Evolutionary conservation across 2,113 vertebrate genomes (phyloP).

Genomic region (Reinhardtius hippoglossoides): DNA sequence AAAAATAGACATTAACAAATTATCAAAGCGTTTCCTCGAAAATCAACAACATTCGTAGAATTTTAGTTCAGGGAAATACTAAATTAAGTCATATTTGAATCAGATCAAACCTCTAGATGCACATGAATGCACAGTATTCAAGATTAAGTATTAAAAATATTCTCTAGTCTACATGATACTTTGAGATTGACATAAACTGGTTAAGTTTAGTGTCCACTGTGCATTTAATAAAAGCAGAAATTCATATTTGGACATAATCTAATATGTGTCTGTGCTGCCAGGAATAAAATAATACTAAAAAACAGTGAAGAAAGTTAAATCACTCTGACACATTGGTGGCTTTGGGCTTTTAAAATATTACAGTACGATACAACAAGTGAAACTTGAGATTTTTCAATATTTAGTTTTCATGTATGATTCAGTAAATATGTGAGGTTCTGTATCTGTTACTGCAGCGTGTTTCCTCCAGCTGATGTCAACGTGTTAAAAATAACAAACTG

Average conservation of each 20-base stretch:
- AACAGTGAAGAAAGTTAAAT: slow-evolving; percentile 42
- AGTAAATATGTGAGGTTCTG: not conserved
- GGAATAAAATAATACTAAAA: not conserved
- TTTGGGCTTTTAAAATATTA: slow-evolving; percentile 10
- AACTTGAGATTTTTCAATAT: not conserved
- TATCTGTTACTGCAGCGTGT: not conserved
- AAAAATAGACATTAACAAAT: not conserved
- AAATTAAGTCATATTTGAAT: no score
- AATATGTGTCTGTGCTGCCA: not conserved
- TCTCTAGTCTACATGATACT: not conserved
- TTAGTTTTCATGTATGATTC: not conserved
- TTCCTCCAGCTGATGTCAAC: no score
- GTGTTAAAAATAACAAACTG: not conserved
- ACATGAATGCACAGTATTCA: not conserved
- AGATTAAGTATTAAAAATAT: not conserved
- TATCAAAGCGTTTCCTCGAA: no score
- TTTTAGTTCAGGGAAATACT: no score
- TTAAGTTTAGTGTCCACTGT: not conserved
- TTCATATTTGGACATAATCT: slow-evolving; percentile 49
- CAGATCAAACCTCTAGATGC: no score
- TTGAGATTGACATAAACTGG: not conserved
- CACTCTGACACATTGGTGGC: slow-evolving; percentile 15
- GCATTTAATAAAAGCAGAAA: slow-evolving; percentile 6
- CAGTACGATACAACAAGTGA: not conserved
- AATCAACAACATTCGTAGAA: no score